phyloP scores from a whole-genome alignment of 2,888 invertebrate species.

The Anorthoa munda region DNA sequence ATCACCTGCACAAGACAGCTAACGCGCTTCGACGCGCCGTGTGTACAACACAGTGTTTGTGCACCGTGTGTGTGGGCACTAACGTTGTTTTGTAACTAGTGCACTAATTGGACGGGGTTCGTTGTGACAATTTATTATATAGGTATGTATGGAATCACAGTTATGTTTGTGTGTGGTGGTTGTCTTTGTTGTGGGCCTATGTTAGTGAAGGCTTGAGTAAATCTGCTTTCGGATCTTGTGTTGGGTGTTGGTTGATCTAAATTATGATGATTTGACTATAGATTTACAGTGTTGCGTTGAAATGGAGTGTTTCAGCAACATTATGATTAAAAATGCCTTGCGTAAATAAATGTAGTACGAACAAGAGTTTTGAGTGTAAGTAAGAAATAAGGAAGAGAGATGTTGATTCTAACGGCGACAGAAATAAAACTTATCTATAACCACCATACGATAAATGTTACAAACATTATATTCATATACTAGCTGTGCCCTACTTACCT shows the following conservation, averaged over 20 bases:
- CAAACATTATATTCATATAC: too few species aligned
- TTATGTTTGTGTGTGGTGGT: background rate
- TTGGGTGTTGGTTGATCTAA: background rate
- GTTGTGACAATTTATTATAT: slow-evolving; percentile 48
- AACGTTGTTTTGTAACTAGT: slow-evolving; percentile 60
- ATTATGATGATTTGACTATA: background rate
- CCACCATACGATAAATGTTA: too few species aligned
- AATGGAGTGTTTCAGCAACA: background rate
- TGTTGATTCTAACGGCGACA: too few species aligned
- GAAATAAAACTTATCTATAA: too few species aligned
- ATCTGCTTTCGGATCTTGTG: slow-evolving; percentile 1
- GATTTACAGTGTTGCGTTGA: background rate
- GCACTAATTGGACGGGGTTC: slow-evolving; percentile 44
- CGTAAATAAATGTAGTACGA: background rate
- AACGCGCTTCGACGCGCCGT: slow-evolving; percentile 54
- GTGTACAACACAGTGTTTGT: slow-evolving; percentile 41
- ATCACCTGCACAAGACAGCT: slow-evolving; percentile 69
- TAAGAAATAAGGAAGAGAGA: too few species aligned
- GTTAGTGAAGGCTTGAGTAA: slow-evolving; percentile 1
- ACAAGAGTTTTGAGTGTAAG: too few species aligned
- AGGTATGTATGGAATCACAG: background rate
- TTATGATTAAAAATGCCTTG: too few species aligned
- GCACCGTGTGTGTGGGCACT: slow-evolving; percentile 40
- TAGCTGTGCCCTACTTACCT: too few species aligned
- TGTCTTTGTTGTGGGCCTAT: slow-evolving; percentile 13